These are phyloP conservation scores for Glaucopsyche alexis DNA, from an alignment of 2,888 invertebrate genomes.

Conservation along the genomic window DNA sequence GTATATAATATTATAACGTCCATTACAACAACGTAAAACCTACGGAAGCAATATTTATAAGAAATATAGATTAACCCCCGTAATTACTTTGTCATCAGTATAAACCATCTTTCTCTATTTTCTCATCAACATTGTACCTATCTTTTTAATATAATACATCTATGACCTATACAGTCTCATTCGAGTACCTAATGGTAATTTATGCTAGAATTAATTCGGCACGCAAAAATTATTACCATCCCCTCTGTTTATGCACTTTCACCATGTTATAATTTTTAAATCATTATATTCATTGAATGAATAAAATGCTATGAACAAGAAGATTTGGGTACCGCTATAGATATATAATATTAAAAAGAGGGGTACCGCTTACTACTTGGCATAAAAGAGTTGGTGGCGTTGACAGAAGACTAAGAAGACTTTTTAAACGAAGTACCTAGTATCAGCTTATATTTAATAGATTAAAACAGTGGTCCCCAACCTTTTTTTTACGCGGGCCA, in stretches of 20 bases:
- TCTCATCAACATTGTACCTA: not conserved
- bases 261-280: not conserved
- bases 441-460: no score
- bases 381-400: no score
- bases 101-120: constrained; percentile 18
- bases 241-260: not conserved
- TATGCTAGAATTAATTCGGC: not conserved
- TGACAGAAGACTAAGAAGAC: no score
- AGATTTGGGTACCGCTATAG: no score
- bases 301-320: no score
- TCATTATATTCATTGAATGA: no score
- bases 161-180: constrained; percentile 10
- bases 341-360: no score
- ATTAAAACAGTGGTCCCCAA: no score
- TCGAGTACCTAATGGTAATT: not conserved
- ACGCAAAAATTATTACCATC: not conserved
- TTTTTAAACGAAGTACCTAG: no score
- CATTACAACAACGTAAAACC: not conserved
- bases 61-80: not conserved
- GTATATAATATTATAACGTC: not conserved
- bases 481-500: no score
- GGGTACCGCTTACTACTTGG: no score
- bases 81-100: constrained; percentile 6
- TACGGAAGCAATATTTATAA: constrained; percentile 1
- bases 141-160: no score